Evolutionary conservation across 2,113 vertebrate species (phyloP), one percentile per base, ranked within the genome.

Genomic region (Brachionichthys hirsutus): DNA sequence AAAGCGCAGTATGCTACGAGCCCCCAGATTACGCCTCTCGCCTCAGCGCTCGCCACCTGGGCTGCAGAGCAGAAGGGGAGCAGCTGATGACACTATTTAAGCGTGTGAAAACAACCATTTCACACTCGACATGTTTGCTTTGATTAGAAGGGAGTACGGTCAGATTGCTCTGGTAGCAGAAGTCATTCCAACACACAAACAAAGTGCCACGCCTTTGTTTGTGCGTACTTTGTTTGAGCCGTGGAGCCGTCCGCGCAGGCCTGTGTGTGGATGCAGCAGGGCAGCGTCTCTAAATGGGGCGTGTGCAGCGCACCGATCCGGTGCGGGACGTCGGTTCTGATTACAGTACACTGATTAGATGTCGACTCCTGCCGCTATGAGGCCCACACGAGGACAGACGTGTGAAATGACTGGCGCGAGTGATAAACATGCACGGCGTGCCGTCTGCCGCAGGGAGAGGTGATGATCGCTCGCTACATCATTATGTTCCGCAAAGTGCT

Each of bases 391-490:
- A 70, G 68, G 47, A 71, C 63, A 73, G 72, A 56, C 76, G 80
- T 56, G 50, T 35, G 41, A 66, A 18, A 70, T 47, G 66, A 78
- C 54, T 67, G 76, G 63, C 35, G 54, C 70, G 70, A 48, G 46
- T 34, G 73, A 83, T 66, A 71, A 57, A 62, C 46, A 70, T 52
- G 73, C 66, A 65, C 60, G 70, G 66, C 66, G 77, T 54, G 62
- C 38, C 16, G 64, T 54, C 58, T 62, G 71, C 55, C 75, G 63
- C 47, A n/a, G 56, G 73, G 58, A 65, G 58, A 50, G 62, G 70
- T 80, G 70, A 82, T 84, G 73, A 86, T 70, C 70, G 68, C 66
- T 65, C 10, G 15, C 59, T 60, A 41, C 48, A 43, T 80, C 57
- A 67, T 73, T 73, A 80, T 42, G 46, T 54, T 74, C 68, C 45